Base-by-base conservation (phyloP, 2,888 invertebrate genomes). In the Sphinx pinastri region DNA sequence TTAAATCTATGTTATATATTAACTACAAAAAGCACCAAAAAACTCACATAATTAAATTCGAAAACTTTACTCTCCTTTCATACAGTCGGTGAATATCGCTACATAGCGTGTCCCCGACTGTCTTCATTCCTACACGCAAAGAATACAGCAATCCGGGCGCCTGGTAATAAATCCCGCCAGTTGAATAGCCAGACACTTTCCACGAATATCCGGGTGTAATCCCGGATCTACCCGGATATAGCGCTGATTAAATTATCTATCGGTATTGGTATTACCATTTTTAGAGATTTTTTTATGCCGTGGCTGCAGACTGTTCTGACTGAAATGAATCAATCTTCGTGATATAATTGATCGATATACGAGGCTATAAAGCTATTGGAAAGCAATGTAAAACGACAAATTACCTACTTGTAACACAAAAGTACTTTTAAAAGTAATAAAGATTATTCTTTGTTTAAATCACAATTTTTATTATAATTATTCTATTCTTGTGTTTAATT, bases 161-260 rank as follows among this genome's bases (percentile, higher is more conserved):
- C 49, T 16, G 49, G 63, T 49, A 63, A 63, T 63, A 63, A 63
- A 63, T 63, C 63, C 63, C 5, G 63, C 47, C 13, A 19, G 63
- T 63, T 63, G 63, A 63, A 63, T 63, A 63, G 63, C 63, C 49
- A 63, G 63, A 63, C 63, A 63, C 63, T 63, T 63, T 38, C 63
- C 11, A 47, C 63, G 49, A 63, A 63, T 63, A 63, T 63, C 63
- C 63, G 63, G 63, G 63, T 12, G 63, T 63, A 63, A 63, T 49
- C 63, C 63, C 45, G 16, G 47, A 55, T 19, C 16, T 49, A 12
- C 63, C 63, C 25, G 49, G 60, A 47, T 47, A 16, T 19, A 19
- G 49, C 58, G 58, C 47, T 63, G 63, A 63, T 63, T 67, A 14
- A 66, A 70, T 67, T 58, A 57, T 70, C 76, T 75, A 76, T 75